Percentiles rank a stretch among this genome's conserved stretches.
These are phyloP conservation scores for Ibycter americanus DNA, from an alignment of 2,797 vertebrate genomes.

Conservation along the genomic window DNA sequence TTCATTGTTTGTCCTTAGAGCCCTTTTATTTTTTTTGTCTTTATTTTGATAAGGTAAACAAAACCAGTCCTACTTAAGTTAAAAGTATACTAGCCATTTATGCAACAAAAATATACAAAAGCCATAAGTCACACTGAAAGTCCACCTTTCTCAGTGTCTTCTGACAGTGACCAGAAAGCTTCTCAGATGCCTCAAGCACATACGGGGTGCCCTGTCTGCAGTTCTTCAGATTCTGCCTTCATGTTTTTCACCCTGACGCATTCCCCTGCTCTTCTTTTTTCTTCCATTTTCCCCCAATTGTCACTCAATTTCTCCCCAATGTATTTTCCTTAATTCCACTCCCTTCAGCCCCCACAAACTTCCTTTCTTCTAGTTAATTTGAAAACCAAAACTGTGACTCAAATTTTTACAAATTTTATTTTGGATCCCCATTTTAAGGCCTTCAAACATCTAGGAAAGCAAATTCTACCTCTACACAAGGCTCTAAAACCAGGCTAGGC, in stretches of 20 bases:
- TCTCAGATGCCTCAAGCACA: background rate
- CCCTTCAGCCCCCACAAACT: background rate
- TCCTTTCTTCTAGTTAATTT: background rate
- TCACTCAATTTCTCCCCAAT: background rate
- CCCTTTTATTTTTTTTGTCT: background rate
- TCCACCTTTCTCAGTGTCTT: background rate
- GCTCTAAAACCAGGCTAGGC: background rate
- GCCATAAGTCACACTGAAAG: background rate
- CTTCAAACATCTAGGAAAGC: background rate
- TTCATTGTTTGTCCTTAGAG: background rate
- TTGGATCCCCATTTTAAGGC: background rate
- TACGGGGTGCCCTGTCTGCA: background rate
- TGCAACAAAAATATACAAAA: background rate
- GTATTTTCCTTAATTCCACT: background rate
- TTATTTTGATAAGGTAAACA: background rate
- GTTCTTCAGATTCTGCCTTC: background rate
- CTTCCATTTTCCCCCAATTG: background rate
- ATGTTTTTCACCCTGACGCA: background rate
- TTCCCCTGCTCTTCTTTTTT: background rate
- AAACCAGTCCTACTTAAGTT: background rate
- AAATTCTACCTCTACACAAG: background rate
- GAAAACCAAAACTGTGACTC: background rate
- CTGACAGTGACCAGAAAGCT: background rate
- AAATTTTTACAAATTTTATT: background rate
- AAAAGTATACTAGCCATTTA: background rate